Evolutionary conservation across 1,140 invertebrate species (phyloP), one percentile per base, ranked within the genome.

Genomic region (Nasonia longicornis): DNA sequence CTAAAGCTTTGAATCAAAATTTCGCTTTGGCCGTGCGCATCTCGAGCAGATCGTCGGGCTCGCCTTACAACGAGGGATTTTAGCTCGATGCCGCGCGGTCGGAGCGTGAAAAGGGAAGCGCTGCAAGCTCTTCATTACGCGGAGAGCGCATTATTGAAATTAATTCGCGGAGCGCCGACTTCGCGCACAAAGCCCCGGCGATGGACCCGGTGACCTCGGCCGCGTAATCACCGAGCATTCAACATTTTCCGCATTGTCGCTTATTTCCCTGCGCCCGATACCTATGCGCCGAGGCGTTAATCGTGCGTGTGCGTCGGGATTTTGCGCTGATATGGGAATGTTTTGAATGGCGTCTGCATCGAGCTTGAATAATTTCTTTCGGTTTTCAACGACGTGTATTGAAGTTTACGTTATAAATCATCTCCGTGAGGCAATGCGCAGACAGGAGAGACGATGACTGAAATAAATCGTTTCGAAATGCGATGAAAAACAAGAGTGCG

Each of bases 171-270:
- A 72, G n/a, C 10, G 6, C 26, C 64, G 16, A 26, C n/a, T n/a
- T 29, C 4, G 20, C 4, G 20, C 1, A 16, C n/a, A 29, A 66
- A 66, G 16, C n/a, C 63, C 6, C 20, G 16, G 16, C n/a, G 8
- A 66, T n/a, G 64, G n/a, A 66, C 8, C 20, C 67, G 67, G 64
- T 22, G n/a, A 10, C 26, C 67, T 35, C 67, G 2, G 0, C 29
- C 6, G 45, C 6, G 45, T 77, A 77, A 67, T 77, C n/a, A 77
- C 38, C 35, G n/a, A 45, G 64, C 63, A 77, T 77, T 77, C 35
- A 77, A 45, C 63, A 64, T 76, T 76, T 76, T 29, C 29, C 29
- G 16, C 16, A 66, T 76, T 76, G 52, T 31, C 52, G 31, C 20
- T 63, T 63, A 20, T 63, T n/a, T 63, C 58, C 12, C 58, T n/a